These are phyloP conservation scores for Anastatus disparis DNA, from an alignment of 1,140 invertebrate genomes.

Conservation along the genomic window DNA sequence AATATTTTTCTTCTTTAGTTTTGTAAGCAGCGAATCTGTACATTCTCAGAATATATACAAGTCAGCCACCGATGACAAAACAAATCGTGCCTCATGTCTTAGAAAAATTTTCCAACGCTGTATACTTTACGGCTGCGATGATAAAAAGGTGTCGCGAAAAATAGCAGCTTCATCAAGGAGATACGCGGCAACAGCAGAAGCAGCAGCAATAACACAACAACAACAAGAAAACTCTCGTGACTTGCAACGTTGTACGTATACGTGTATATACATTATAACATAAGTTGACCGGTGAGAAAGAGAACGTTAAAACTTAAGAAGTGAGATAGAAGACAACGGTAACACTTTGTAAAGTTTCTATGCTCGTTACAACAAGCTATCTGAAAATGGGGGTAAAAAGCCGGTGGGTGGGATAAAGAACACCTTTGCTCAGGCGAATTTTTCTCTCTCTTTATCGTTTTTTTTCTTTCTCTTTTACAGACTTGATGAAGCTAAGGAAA, in stretches of 20 bases:
- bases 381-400: background rate
- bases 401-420: background rate
- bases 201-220: too few relatives aligned
- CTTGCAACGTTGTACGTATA: background rate
- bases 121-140: background rate
- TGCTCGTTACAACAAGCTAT: conserved; percentile 13
- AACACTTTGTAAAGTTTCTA: too few relatives aligned
- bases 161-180: conserved; percentile 15
- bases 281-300: background rate
- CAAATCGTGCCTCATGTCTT: background rate
- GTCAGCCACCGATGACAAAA: background rate
- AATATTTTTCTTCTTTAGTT: too few relatives aligned
- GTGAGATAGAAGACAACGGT: too few relatives aligned
- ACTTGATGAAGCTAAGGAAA: conserved; percentile 9
- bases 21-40: too few relatives aligned
- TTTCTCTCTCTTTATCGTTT: too few relatives aligned
- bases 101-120: background rate
- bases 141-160: conserved; percentile 14
- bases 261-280: too few relatives aligned
- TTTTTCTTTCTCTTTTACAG: too few relatives aligned
- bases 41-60: too few relatives aligned
- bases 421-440: too few relatives aligned
- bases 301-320: too few relatives aligned
- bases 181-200: background rate
- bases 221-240: conserved; percentile 23